Evolutionary conservation across 2,113 vertebrate genomes (phyloP).

Genomic region (Seriola quinqueradiata): DNA sequence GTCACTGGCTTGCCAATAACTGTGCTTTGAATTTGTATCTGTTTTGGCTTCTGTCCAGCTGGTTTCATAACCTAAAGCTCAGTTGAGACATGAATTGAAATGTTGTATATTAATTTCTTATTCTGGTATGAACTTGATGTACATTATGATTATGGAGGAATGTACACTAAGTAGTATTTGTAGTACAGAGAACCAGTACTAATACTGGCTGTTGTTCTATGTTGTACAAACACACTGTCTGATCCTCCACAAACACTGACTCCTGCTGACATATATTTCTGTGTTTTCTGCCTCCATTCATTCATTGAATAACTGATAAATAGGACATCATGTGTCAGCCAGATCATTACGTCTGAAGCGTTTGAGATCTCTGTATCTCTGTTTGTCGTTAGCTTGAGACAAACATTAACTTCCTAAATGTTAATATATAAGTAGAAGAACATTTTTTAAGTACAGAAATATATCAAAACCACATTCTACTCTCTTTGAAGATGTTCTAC

Average conservation of each 20-base stretch:
- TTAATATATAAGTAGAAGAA: constrained; percentile 15
- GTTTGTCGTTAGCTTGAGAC: constrained; percentile 9
- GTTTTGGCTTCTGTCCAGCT: constrained; percentile 27
- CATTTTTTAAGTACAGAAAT: neutral
- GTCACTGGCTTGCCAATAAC: constrained; percentile 25
- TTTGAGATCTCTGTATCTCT: constrained; percentile 11
- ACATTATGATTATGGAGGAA: constrained; percentile 23
- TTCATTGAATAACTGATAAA: neutral
- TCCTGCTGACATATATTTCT: neutral
- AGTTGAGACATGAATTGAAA: constrained; percentile 38
- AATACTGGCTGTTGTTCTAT: neutral
- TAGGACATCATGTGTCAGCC: neutral
- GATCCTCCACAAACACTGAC: neutral
- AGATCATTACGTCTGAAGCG: neutral
- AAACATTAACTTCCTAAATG: constrained; percentile 19
- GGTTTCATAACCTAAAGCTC: constrained; percentile 31
- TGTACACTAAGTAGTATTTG: neutral
- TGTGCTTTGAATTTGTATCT: constrained; percentile 39
- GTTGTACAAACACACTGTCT: neutral
- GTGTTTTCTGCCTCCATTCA: neutral
- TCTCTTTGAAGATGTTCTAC: constrained; percentile 57
- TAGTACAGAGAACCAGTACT: neutral
- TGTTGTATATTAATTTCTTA: neutral
- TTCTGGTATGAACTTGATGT: constrained; percentile 32
- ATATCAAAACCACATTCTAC: constrained; percentile 27